Conservation (phyloP, 2,888 invertebrate species). For the Petrophora chlorosata region DNA sequence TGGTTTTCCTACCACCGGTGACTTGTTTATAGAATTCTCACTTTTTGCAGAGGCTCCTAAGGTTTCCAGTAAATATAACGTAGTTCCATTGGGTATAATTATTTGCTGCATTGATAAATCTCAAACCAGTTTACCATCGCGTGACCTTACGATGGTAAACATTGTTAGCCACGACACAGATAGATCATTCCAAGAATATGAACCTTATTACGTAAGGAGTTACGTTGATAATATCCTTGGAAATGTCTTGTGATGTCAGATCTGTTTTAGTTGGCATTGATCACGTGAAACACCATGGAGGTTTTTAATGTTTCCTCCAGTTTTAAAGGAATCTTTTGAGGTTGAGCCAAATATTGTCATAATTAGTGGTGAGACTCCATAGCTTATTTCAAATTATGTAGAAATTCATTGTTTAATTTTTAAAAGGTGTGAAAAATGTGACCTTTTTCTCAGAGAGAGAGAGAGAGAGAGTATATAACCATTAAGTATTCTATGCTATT, state of each 20-base stretch:
- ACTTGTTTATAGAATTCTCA: neutral
- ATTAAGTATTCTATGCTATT: no score
- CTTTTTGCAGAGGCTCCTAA: conserved; percentile 1
- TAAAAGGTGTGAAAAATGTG: no score
- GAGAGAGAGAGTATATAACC: no score
- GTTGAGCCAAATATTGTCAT: conserved; percentile 17
- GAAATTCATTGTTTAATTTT: no score
- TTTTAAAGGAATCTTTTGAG: conserved; percentile 14
- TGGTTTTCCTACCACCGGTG: no score
- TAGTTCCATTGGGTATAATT: conserved; percentile 11
- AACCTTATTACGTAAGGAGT: conserved; percentile 12
- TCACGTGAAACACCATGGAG: conserved; percentile 23
- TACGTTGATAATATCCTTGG: conserved; percentile 16
- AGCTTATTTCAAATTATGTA: no score
- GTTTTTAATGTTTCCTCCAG: conserved; percentile 20
- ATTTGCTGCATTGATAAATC: conserved; percentile 13
- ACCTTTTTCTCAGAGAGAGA: no score
- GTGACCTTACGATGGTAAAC: conserved; percentile 33
- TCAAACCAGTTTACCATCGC: conserved; percentile 22
- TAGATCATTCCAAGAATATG: conserved; percentile 15
- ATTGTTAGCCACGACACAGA: conserved; percentile 28
- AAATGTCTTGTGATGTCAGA: conserved; percentile 29
- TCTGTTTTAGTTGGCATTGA: conserved; percentile 29
- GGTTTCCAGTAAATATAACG: neutral
- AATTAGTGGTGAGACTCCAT: conserved; percentile 12